These are phyloP conservation scores for Channa striata DNA, from an alignment of 2,797 vertebrate species.

Conservation along the genomic window DNA sequence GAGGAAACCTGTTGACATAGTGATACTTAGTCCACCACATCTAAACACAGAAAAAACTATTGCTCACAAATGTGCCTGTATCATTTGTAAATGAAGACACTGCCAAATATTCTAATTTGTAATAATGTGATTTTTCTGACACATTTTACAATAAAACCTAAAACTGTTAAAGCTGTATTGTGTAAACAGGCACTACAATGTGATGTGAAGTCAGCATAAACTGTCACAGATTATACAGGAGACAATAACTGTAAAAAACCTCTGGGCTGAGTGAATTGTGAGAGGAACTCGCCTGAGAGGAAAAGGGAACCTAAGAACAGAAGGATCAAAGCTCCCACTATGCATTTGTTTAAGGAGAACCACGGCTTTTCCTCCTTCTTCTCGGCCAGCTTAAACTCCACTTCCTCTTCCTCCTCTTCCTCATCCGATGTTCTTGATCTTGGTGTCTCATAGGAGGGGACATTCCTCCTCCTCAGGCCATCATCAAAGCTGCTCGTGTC, in stretches of 20 bases:
- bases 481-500: conserved; percentile 60
- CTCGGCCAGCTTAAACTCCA: conserved; percentile 74
- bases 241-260: background rate
- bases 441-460: conserved; percentile 58
- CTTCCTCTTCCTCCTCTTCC: conserved; percentile 82
- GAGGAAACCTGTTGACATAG: conserved; percentile 75
- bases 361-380: conserved; percentile 76
- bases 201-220: background rate
- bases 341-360: conserved; percentile 82
- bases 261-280: background rate
- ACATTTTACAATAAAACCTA: background rate
- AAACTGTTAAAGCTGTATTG: background rate
- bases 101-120: conserved; percentile 10
- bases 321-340: conserved; percentile 79
- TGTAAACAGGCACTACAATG: background rate
- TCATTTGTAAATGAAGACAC: conserved; percentile 11
- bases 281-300: conserved; percentile 80
- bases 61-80: conserved; percentile 46
- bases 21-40: conserved; percentile 62
- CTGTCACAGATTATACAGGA: background rate
- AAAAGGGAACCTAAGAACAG: conserved; percentile 86
- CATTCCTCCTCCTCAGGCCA: conserved; percentile 77
- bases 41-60: conserved; percentile 37
- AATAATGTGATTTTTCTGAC: background rate
- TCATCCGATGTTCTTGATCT: conserved; percentile 79